These are phyloP conservation scores for Triplophysa tibetana DNA, from an alignment of 2,113 vertebrate species.

Conservation along the genomic window DNA sequence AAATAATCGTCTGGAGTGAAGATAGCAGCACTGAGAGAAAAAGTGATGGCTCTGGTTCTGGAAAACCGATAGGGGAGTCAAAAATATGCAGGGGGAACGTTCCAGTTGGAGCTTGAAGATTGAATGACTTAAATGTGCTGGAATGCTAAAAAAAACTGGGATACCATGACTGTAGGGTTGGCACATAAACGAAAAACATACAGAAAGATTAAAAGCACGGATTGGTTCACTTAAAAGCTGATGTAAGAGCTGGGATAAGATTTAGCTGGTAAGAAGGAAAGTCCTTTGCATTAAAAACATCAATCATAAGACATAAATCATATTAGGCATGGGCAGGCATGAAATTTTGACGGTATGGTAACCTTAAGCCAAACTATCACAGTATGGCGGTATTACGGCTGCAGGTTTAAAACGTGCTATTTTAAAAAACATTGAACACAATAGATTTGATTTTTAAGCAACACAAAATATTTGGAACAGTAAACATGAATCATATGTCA, in stretches of 20 bases:
- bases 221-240: conserved; percentile 39
- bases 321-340: no score
- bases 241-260: conserved; percentile 14
- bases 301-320: no score
- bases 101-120: background rate
- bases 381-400: no score
- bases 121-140: conserved; percentile 33
- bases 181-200: background rate
- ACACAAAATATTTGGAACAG: no score
- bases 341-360: no score
- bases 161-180: background rate
- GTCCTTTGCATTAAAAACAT: conserved; percentile 11
- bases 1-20: conserved; percentile 12
- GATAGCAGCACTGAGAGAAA: background rate
- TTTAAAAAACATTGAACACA: no score
- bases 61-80: background rate
- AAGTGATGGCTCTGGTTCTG: conserved; percentile 15
- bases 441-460: no score
- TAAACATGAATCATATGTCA: no score
- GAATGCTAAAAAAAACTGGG: background rate
- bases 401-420: no score
- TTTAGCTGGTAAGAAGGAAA: conserved; percentile 8
- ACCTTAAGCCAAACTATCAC: no score
- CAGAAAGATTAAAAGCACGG: conserved; percentile 9
- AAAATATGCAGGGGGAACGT: background rate